Evolutionary conservation across 2,888 invertebrate genomes (phyloP).

Genomic region (Catocala nupta): DNA sequence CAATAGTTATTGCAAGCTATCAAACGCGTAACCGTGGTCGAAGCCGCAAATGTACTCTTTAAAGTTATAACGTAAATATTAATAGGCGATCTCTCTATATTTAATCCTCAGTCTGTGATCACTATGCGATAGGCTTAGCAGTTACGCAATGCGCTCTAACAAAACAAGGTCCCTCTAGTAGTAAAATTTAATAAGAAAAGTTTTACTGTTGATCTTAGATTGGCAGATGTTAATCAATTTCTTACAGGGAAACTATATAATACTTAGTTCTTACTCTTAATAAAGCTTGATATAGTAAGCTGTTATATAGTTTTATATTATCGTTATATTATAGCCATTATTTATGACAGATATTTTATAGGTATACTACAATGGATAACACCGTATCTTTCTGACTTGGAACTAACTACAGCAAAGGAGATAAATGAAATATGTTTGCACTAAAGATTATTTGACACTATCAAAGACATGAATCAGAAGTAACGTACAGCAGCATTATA

Average conservation of each 20-base stretch:
- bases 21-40: conserved; percentile 27
- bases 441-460: no score
- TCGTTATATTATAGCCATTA: no score
- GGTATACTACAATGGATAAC: no score
- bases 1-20: conserved; percentile 38
- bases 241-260: not conserved
- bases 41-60: conserved; percentile 21
- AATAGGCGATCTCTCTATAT: conserved; percentile 34
- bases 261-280: no score
- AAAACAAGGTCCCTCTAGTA: conserved; percentile 7
- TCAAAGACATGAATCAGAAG: no score
- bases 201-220: conserved; percentile 13
- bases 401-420: no score
- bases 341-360: no score
- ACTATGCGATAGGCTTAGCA: conserved; percentile 20
- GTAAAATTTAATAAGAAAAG: conserved; percentile 19
- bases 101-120: conserved; percentile 29
- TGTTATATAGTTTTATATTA: no score
- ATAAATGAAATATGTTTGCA: no score
- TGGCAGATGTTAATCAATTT: conserved; percentile 4
- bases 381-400: no score
- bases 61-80: conserved; percentile 46
- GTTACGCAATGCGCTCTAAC: conserved; percentile 10
- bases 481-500: no score
- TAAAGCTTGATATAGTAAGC: no score